phyloP scores from a whole-genome alignment of 2,797 vertebrate species.

The Erethizon dorsatum region DNA sequence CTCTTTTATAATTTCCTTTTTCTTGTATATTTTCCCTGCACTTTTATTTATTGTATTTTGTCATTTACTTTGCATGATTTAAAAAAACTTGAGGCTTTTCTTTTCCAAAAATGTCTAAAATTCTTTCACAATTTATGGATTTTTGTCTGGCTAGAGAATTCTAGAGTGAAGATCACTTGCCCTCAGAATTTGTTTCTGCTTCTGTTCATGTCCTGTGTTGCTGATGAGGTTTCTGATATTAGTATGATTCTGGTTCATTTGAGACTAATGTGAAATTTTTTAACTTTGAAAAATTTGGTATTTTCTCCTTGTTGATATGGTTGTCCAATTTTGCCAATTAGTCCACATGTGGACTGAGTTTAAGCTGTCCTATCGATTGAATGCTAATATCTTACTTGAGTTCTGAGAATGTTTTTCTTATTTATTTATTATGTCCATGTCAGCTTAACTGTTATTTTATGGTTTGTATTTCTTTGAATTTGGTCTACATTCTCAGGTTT shows the following conservation, averaged over 20 bases:
- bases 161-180: constrained; percentile 5
- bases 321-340: neutral
- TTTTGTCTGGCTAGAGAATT: neutral
- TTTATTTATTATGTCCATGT: neutral
- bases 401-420: neutral
- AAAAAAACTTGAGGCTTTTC: constrained; percentile 14
- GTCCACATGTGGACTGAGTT: neutral
- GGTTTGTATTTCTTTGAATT: neutral
- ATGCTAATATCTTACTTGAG: neutral
- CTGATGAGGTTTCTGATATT: neutral
- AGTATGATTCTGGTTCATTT: neutral
- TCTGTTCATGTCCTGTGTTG: neutral
- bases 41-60: constrained; percentile 8
- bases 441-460: neutral
- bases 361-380: neutral
- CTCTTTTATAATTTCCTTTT: neutral
- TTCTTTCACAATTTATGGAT: neutral
- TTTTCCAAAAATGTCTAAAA: constrained; percentile 37
- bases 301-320: neutral
- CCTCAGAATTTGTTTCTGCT: neutral
- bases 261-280: neutral
- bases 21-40: neutral
- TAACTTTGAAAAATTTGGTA: neutral
- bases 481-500: neutral
- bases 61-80: neutral